Percentiles rank a stretch among this genome's conserved stretches.
phyloP scores from a whole-genome alignment of 2,797 vertebrate genomes.

The Mus spretus region DNA sequence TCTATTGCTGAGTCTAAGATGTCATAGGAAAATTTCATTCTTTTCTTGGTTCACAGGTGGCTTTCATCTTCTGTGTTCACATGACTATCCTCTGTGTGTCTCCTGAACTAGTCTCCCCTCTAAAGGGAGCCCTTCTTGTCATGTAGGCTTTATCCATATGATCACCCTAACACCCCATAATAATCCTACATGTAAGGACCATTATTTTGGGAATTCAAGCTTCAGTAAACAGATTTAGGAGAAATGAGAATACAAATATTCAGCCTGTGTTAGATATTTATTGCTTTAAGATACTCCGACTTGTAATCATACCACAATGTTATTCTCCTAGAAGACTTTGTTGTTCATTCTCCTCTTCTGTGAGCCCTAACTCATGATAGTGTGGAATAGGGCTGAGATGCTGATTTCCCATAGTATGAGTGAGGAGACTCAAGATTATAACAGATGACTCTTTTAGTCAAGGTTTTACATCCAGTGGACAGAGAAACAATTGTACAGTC shows the following conservation, averaged over 20 bases:
- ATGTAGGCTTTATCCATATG: not conserved
- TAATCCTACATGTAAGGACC: not conserved
- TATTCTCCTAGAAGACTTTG: not conserved
- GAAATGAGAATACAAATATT: not conserved
- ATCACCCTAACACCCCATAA: not conserved
- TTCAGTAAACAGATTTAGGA: not conserved
- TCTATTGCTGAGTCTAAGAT: not conserved
- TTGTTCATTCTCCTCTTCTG: not conserved
- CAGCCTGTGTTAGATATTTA: not conserved
- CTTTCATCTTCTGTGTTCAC: not conserved
- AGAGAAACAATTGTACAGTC: not conserved
- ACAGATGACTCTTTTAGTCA: not conserved
- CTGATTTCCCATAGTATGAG: not conserved
- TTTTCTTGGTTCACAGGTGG: not conserved
- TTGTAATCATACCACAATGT: not conserved
- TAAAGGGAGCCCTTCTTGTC: not conserved
- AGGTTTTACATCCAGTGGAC: not conserved
- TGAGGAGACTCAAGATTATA: not conserved
- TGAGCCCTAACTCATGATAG: not conserved
- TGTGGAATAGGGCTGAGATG: not conserved
- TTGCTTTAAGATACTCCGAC: constrained; percentile 2
- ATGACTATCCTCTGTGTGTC: not conserved
- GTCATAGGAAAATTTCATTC: not conserved
- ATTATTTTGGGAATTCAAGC: not conserved
- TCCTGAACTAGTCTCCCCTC: not conserved